Conservation (phyloP, 2,888 invertebrate genomes). For the Minunthozetes semirufus region DNA sequence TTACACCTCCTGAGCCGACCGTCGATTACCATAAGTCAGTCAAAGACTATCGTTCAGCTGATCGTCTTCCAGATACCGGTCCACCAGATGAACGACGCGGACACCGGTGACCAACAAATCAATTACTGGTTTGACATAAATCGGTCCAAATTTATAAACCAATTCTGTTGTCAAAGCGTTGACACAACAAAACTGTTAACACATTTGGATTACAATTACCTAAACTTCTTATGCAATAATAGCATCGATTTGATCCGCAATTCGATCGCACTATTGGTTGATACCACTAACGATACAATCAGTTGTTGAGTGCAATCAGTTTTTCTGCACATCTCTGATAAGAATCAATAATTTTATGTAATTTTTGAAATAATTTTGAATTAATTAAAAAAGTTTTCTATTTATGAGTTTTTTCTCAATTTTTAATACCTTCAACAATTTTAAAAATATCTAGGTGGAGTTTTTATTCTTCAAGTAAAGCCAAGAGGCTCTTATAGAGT, state of each 20-base stretch:
- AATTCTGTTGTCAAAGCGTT: constrained; percentile 4
- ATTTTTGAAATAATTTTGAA: too few relatives aligned
- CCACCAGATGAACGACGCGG: not conserved
- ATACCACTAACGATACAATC: not conserved
- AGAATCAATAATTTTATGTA: too few relatives aligned
- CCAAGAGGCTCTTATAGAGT: too few relatives aligned
- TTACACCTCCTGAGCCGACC: not conserved
- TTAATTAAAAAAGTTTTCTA: too few relatives aligned
- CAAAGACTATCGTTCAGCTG: constrained; percentile 7
- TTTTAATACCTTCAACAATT: too few relatives aligned
- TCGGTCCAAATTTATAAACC: constrained; percentile 17
- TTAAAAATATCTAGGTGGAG: too few relatives aligned
- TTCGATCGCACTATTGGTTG: not conserved
- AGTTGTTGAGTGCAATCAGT: too few relatives aligned
- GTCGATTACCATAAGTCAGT: not conserved
- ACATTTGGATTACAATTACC: constrained; percentile 22
- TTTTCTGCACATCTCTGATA: too few relatives aligned
- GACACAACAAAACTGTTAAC: not conserved
- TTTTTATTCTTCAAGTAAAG: too few relatives aligned
- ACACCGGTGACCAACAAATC: not conserved
- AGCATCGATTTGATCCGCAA: not conserved
- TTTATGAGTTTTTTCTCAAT: too few relatives aligned
- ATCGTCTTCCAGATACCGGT: constrained; percentile 11
- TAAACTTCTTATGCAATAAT: constrained; percentile 13
- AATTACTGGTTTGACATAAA: constrained; percentile 25